These are phyloP conservation scores for Rhodinocichla rosea DNA, from an alignment of 2,113 vertebrate species.

Conservation along the genomic window DNA sequence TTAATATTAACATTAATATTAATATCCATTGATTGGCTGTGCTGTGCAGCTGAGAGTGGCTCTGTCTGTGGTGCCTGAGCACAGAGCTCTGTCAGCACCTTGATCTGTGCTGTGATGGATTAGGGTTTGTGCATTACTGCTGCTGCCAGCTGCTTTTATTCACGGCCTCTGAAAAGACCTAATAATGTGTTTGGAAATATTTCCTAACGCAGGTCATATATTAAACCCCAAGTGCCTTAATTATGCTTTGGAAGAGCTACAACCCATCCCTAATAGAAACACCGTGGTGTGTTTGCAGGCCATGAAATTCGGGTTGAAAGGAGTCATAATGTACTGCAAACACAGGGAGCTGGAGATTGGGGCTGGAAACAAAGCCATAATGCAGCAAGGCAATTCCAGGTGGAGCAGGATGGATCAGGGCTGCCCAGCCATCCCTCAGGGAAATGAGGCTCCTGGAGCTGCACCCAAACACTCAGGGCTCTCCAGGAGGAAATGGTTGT, in stretches of 20 bases:
- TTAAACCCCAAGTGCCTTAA: conserved; percentile 40
- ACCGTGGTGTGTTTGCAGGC: neutral
- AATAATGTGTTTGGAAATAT: conserved; percentile 6
- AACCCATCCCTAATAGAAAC: neutral
- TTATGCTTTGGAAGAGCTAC: conserved; percentile 21
- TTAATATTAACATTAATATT: neutral
- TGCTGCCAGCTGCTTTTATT: conserved; percentile 22
- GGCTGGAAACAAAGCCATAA: neutral
- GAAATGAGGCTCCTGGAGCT: neutral
- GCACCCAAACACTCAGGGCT: fast-evolving
- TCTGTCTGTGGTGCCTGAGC: neutral
- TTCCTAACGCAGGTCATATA: neutral
- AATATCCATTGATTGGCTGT: neutral
- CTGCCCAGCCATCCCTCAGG: neutral
- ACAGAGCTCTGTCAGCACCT: conserved; percentile 18
- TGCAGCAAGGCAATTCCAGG: neutral
- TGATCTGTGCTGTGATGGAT: neutral
- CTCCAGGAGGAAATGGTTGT: neutral
- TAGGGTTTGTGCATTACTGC: neutral
- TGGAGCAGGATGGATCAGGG: neutral
- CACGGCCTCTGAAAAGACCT: neutral
- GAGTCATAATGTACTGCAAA: neutral
- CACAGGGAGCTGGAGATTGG: neutral
- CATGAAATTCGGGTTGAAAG: neutral
- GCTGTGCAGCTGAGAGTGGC: neutral